These are phyloP conservation scores for Odontocolon sp. DNA, from an alignment of 2,888 invertebrate species.

Conservation along the genomic window DNA sequence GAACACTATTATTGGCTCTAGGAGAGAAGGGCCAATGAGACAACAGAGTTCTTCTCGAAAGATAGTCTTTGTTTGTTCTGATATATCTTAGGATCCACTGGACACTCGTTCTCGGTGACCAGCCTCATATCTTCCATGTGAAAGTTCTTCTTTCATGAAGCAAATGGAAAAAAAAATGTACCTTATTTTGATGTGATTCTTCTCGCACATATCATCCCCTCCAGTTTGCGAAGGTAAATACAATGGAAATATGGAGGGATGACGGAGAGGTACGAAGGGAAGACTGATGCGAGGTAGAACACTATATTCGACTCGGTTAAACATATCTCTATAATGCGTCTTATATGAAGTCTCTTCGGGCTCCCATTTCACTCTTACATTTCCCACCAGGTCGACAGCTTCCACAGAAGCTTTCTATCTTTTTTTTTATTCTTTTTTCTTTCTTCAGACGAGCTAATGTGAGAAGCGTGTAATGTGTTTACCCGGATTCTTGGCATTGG, in stretches of 20 bases:
- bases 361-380: conserved; percentile 33
- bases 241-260: conserved; percentile 28
- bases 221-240: conserved; percentile 49
- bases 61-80: conserved; percentile 45
- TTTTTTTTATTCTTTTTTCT: conserved; percentile 7
- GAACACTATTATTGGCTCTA: conserved; percentile 27
- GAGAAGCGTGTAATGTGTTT: conserved; percentile 72
- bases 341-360: conserved; percentile 27
- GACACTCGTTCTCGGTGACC: conserved; percentile 17
- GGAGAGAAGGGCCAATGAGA: conserved; percentile 18
- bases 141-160: conserved; percentile 37
- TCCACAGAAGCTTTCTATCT: neutral
- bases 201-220: conserved; percentile 6
- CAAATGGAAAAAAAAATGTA: conserved; percentile 18
- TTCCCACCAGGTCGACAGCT: conserved; percentile 12
- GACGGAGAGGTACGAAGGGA: conserved; percentile 31
- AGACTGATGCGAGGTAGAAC: conserved; percentile 36
- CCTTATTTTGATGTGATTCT: neutral
- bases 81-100: conserved; percentile 26
- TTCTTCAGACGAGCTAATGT: conserved; percentile 62
- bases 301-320: neutral
- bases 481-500: conserved; percentile 39
- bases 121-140: conserved; percentile 12
- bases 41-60: conserved; percentile 21
- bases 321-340: conserved; percentile 11